These are phyloP conservation scores for Melangyna quadrimaculata DNA, from an alignment of 2,888 invertebrate species.

Conservation along the genomic window DNA sequence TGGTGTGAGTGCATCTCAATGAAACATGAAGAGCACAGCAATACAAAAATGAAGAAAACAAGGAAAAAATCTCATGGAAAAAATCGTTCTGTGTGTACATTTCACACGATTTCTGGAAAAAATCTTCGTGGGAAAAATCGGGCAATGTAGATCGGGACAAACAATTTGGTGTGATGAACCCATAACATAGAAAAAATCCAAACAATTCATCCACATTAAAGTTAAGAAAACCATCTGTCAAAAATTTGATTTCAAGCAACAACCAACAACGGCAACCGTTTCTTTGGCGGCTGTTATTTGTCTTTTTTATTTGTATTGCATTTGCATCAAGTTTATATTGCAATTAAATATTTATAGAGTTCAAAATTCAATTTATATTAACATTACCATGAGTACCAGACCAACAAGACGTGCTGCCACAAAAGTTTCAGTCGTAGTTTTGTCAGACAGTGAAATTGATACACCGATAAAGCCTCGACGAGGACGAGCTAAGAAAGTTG, in stretches of 20 bases:
- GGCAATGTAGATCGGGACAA: no score
- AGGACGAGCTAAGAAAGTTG: not conserved
- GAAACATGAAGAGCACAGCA: no score
- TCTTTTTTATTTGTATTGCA: no score
- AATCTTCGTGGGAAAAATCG: no score
- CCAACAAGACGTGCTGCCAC: conserved; percentile 73
- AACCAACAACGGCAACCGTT: not conserved
- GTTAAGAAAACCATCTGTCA: not conserved
- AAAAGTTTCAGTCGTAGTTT: conserved; percentile 72
- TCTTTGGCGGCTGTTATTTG: not conserved
- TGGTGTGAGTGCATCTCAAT: no score
- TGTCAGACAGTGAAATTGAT: conserved; percentile 76
- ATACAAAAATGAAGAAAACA: no score
- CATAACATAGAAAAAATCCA: not conserved
- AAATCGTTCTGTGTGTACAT: no score
- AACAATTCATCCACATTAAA: not conserved
- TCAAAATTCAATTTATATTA: not conserved
- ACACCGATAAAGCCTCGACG: conserved; percentile 32
- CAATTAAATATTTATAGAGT: not conserved
- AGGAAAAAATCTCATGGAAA: no score
- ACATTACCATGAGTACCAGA: conserved; percentile 29
- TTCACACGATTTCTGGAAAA: no score
- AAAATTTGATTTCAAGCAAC: not conserved
- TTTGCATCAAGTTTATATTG: not conserved
- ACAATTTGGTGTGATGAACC: no score